Percentiles rank a stretch among this genome's conserved stretches.
These are phyloP conservation scores for Thymelicus sylvestris DNA, from an alignment of 2,888 invertebrate species.

Conservation along the genomic window DNA sequence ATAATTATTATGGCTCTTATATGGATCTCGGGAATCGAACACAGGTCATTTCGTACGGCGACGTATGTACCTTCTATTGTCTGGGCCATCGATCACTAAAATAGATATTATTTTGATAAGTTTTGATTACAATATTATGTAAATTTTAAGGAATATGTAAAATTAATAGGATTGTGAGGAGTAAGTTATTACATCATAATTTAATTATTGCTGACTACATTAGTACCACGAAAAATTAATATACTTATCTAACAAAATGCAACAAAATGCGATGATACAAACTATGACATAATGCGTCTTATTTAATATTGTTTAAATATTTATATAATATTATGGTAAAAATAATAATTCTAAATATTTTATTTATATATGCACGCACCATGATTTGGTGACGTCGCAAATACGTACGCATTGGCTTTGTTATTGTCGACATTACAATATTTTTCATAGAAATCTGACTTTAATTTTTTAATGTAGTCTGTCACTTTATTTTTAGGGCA, in stretches of 20 bases:
- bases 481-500: conserved; percentile 87
- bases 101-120: no score
- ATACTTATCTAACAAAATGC: conserved; percentile 2
- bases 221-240: no score
- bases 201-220: no score
- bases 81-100: no score
- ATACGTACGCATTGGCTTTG: conserved; percentile 86
- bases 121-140: no score
- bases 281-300: neutral
- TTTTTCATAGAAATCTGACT: conserved; percentile 88
- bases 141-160: no score
- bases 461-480: conserved; percentile 88
- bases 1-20: no score
- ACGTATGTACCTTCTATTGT: no score
- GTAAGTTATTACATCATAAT: no score
- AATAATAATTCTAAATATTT: conserved; percentile 8
- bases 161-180: no score
- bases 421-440: conserved; percentile 80
- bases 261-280: neutral
- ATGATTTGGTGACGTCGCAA: conserved; percentile 89
- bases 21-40: no score
- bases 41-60: no score
- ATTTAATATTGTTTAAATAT: conserved; percentile 4
- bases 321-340: neutral
- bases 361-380: conserved; percentile 85